Evolutionary conservation across 2,888 invertebrate genomes (phyloP), one percentile per base, ranked within the genome.

Genomic region (Neelides folsomi): DNA sequence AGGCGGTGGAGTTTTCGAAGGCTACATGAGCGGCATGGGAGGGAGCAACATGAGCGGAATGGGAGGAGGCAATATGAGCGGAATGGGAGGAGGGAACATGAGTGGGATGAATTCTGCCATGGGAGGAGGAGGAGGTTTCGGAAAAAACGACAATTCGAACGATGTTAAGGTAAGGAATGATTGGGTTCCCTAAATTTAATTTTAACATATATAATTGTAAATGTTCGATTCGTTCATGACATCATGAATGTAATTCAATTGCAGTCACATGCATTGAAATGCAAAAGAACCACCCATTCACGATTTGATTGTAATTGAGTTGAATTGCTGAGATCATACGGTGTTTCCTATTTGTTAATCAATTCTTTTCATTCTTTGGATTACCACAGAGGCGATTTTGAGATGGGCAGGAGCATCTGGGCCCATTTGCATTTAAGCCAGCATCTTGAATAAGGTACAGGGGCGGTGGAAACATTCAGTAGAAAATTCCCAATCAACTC

Each of bases 1-100:
- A 52, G 55, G 55, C 44, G 55, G 62, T 47, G 62, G 62, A 48
- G 59, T 59, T 51, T 59, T 57, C 49, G 63, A 59, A 48, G 64
- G 62, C 45, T 64, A 64, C 57, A 62, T 62, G 62, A 64, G 64
- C 60, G 61, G 61, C 20, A 63, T 63, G 63, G 63, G 54, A 1
- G 51, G 54, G n/a, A 60, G 62, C 44, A 57, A 58, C 53, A 57
- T 59, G 56, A 55, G 58, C 52, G 61, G 60, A 46, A 63, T 63
- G 63, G 58, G 27, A 27, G 27, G 44, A 15, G 37, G 46, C 35
- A 44, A 35, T 34, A 45, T 49, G 49, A 49, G 55, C 8, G 53
- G 62, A 43, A 58, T 59, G 41, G 58, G 61, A 51, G 56, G 56
- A 47, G 44, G 49, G 15, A 49, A 48, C 19, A 46, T 48, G 47